Conservation (phyloP, 2,888 invertebrate genomes). For the Sarcophaga caerulescens region DNA sequence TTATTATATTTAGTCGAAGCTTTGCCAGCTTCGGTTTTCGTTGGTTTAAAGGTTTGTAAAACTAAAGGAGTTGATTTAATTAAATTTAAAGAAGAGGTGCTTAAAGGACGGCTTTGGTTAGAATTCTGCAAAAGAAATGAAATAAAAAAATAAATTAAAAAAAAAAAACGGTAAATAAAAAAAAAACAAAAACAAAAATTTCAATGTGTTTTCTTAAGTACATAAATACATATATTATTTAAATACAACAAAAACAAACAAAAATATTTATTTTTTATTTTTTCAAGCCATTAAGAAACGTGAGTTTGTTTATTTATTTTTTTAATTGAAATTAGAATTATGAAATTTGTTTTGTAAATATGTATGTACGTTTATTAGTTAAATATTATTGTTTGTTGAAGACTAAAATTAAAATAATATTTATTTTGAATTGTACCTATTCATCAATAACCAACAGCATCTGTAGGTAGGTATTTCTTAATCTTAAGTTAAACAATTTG, state of each 20-base stretch:
- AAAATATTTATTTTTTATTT: no score
- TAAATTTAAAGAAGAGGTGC: constrained; percentile 63
- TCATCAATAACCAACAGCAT: no score
- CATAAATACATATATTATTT: no score
- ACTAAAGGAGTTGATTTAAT: constrained; percentile 14
- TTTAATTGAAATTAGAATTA: no score
- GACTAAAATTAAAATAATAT: no score
- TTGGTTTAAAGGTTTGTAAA: constrained; percentile 50
- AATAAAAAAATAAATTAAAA: constrained; percentile 30
- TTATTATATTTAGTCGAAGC: constrained; percentile 51
- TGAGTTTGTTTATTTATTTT: background rate
- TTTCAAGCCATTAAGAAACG: background rate
- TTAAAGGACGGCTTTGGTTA: constrained; percentile 41
- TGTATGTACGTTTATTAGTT: no score
- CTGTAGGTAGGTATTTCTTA: background rate
- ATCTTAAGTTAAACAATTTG: background rate
- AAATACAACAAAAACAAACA: no score
- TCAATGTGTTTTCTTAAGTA: no score
- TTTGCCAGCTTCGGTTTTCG: constrained; percentile 36
- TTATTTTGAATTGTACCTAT: no score
- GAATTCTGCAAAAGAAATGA: constrained; percentile 61
- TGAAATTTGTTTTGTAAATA: no score
- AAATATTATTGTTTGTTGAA: no score
- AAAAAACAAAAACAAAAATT: background rate
- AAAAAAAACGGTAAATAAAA: constrained; percentile 1